These are phyloP conservation scores for Paraplagusia blochii DNA, from an alignment of 2,113 vertebrate genomes.

Conservation along the genomic window DNA sequence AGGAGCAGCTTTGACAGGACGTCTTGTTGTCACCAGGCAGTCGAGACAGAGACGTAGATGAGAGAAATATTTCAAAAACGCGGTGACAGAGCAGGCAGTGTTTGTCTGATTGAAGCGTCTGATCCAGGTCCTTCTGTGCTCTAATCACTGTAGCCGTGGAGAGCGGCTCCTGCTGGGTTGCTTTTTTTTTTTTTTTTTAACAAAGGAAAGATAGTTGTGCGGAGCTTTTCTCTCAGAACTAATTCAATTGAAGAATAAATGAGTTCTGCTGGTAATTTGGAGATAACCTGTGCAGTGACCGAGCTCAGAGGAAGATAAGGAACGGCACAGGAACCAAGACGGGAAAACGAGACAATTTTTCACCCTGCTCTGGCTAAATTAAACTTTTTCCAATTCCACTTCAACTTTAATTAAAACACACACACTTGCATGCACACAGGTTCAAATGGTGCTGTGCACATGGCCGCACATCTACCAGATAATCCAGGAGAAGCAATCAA, in stretches of 20 bases:
- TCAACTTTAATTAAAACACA: conserved; percentile 78
- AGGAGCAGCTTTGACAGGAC: neutral
- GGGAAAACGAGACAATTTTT: conserved; percentile 72
- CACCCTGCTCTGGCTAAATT: conserved; percentile 67
- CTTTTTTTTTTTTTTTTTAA: no score
- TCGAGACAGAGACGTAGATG: conserved; percentile 4
- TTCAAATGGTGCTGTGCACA: conserved; percentile 27
- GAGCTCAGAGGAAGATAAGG: conserved; percentile 71
- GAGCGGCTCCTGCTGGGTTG: conserved; percentile 32
- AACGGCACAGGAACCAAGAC: conserved; percentile 68
- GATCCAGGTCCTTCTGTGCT: conserved; percentile 52
- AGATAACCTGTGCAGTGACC: conserved; percentile 73
- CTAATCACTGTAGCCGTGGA: conserved; percentile 51
- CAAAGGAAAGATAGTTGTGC: conserved; percentile 45
- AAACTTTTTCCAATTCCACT: conserved; percentile 62
- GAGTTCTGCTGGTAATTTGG: conserved; percentile 77
- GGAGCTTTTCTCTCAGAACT: conserved; percentile 51
- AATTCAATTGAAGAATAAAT: conserved; percentile 80
- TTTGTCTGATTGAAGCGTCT: conserved; percentile 55
- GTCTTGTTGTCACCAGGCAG: conserved; percentile 9
- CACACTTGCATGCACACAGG: conserved; percentile 62
- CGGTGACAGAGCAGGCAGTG: conserved; percentile 17
- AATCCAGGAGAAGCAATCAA: conserved; percentile 62
- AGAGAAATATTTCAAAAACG: conserved; percentile 33
- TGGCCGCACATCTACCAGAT: conserved; percentile 44